Percentiles rank a stretch among this genome's conserved stretches.
Conservation (phyloP, 2,113 vertebrate species). For the Aspidoscelis tigris region DNA sequence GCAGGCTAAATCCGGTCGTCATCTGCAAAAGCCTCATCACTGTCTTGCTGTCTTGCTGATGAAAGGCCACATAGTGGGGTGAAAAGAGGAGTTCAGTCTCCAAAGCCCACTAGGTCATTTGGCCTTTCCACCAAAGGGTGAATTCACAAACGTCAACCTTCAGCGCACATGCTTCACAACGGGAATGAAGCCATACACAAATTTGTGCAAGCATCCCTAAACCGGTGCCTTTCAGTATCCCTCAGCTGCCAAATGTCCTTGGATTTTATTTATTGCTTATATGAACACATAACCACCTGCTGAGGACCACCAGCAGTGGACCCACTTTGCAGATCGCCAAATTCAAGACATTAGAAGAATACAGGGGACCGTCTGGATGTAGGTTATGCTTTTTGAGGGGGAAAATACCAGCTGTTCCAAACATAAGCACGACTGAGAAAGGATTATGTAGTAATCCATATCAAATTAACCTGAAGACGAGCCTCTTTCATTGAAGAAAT, state of each 20-base stretch:
- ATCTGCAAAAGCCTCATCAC: constrained; percentile 10
- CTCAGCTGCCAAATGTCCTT: neutral
- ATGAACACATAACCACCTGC: neutral
- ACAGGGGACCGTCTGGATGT: neutral
- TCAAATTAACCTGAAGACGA: neutral
- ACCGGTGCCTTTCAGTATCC: constrained; percentile 19
- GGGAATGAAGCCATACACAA: neutral
- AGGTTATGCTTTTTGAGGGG: neutral
- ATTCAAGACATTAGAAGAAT: constrained; percentile 8
- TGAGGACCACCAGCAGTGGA: neutral
- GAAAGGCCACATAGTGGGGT: constrained; percentile 32
- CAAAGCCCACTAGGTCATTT: constrained; percentile 30
- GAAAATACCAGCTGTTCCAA: neutral
- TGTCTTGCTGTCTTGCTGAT: constrained; percentile 4
- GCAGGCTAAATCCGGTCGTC: neutral
- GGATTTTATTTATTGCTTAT: constrained; percentile 6
- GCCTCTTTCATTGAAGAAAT: neutral
- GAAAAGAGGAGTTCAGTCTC: constrained; percentile 45
- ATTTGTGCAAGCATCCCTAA: neutral
- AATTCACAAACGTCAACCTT: neutral
- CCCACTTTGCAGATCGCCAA: neutral
- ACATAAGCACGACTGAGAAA: neutral
- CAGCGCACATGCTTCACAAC: constrained; percentile 2
- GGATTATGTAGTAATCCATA: neutral
- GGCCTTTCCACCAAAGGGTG: constrained; percentile 13